Evolutionary conservation across 2,888 invertebrate genomes (phyloP), one percentile per base, ranked within the genome.

Genomic region (Luperina testacea): DNA sequence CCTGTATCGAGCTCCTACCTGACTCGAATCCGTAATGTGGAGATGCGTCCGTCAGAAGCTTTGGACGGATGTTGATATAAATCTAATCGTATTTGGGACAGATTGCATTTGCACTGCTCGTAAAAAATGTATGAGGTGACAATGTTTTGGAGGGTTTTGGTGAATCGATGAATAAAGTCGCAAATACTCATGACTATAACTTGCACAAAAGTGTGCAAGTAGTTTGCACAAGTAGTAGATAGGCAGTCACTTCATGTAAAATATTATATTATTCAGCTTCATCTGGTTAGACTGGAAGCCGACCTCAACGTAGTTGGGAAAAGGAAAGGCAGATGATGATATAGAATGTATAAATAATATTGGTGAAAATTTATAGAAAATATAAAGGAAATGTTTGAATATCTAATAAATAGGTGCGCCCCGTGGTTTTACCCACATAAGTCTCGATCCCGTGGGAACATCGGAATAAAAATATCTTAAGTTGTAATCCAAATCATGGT

Each of bases 1-100:
- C 93, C 94, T 93, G 92, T 95, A 94, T 94, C 93, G 93, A 92
- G 87, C 90, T 89, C 80, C 85, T 88, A 90, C 93, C 92, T 94
- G 94, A 89, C 86, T 83, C 80, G 94, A 94, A 94, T 94, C 79
- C 80, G 82, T 91, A 90, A 91, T 90, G 85, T 83, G 70, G 63
- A 51, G 63, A 77, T 86, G 83, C 86, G 89, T 88, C 82, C 84
- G 90, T 86, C 88, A 90, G 82, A 82, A 89, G 89, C 90, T 89
- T 78, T 84, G 84, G 87, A 89, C 89, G 90, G 81, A 77, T 84
- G 73, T 53, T 87, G 76, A 80, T 78, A 87, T 88, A 79, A 83
- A 86, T 85, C 77, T 83, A 81, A 87, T 83, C 78, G 71, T 64
- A 79, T 81, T 86, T 82, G 80, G 76, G 75, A 77, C 77, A 69